Evolutionary conservation across 1,140 invertebrate genomes (phyloP).

Genomic region (Propsilocerus akamusi): DNA sequence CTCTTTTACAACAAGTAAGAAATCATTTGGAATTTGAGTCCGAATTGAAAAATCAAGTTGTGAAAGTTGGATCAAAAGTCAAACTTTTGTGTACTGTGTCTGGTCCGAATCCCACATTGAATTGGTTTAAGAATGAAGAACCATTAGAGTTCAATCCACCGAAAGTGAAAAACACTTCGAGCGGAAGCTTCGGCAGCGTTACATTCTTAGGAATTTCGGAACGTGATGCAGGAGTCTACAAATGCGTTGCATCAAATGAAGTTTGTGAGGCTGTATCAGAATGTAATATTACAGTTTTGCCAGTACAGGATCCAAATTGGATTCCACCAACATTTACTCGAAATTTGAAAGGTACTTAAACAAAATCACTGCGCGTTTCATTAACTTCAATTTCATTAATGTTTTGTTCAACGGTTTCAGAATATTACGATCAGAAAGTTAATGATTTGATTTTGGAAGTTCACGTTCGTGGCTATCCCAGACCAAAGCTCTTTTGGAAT

Average conservation of each 20-base stretch:
- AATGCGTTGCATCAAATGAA: conserved; percentile 60
- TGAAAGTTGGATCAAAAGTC: conserved; percentile 51
- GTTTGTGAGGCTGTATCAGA: conserved; percentile 49
- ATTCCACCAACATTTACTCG: conserved; percentile 22
- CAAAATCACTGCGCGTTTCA: conserved; percentile 33
- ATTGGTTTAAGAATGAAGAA: conserved; percentile 55
- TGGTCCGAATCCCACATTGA: conserved; percentile 49
- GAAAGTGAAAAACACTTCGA: conserved; percentile 22
- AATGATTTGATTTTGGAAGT: conserved; percentile 22
- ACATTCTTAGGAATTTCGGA: conserved; percentile 17
- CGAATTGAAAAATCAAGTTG: conserved; percentile 48
- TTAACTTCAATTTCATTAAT: conserved; percentile 34
- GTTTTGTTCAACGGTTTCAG: conserved; percentile 30
- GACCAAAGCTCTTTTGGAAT: conserved; percentile 19
- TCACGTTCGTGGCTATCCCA: conserved; percentile 18
- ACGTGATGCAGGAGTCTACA: conserved; percentile 60
- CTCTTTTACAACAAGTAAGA: background rate
- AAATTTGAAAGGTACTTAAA: conserved; percentile 39
- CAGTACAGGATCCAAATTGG: conserved; percentile 27
- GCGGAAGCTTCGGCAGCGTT: conserved; percentile 33
- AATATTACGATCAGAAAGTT: conserved; percentile 22
- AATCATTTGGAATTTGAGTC: conserved; percentile 7
- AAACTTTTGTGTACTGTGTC: conserved; percentile 73
- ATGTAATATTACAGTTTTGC: conserved; percentile 31
- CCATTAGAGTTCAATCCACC: conserved; percentile 17